Base-by-base conservation (phyloP, 2,797 vertebrate species). In the Potorous gilbertii region DNA sequence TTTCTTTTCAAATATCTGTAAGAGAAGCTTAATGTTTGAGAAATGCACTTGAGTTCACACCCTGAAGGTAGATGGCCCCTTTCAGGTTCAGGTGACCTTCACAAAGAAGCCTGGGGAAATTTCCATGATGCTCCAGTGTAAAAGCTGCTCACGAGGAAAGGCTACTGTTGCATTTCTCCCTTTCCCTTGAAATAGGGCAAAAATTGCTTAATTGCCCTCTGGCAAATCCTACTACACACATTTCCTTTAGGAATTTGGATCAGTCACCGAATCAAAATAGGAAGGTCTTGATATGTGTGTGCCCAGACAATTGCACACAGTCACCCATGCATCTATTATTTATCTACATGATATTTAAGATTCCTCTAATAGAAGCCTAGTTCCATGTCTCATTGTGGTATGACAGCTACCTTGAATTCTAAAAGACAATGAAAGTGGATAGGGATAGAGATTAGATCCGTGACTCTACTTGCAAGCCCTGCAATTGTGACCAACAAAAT, bases 41-140 rank as follows among this genome's bases (percentile, higher is more conserved):
- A 92, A 57, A 62, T 56, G 91, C 57, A 54, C 90, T 90, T 90
- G 50, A 90, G 90, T 90, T 52, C 90, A 52, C 50, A 55, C 50
- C 90, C 90, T 90, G 52, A 55, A 55, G 54, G 54, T 54, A 55
- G 54, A 90, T 90, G 90, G 40, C 74, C 74, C 3, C n/a, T 81
- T 81, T 81, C 40, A 81, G 74, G 74, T 81, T 81, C 74, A 81
- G 74, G 3, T 81, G 66, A 74, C 66, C 66, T 74, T 40, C 66
- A 74, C 40, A 46, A 81, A 81, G 21, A 81, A 81, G 74, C 74
- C 74, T 81, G 74, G 40, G 74, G 74, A 46, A 81, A 81, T 81
- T 81, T 81, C 74, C 74, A 81, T 46, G 74, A 81, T 81, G 74
- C 74, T 46, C 74, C 40, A 81, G n/a, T 81, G 40, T 46, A 81